Conservation (phyloP, 2,113 vertebrate genomes). For the Cathartes aura region DNA sequence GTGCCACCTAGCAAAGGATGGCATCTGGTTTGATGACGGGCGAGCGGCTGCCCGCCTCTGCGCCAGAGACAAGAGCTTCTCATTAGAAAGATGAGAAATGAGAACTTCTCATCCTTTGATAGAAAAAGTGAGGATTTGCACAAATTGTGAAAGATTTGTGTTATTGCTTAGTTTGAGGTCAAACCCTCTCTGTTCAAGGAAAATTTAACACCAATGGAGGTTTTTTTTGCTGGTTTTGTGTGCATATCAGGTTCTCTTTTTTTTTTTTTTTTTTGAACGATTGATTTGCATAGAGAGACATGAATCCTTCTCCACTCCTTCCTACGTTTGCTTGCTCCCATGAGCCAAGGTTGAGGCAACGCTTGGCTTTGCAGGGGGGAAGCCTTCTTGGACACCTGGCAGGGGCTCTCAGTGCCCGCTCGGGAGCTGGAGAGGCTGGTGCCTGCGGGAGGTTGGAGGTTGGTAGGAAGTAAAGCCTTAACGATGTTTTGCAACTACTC, state of each 20-base stretch:
- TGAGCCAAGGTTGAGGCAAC: not conserved
- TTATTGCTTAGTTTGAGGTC: not conserved
- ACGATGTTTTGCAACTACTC: not conserved
- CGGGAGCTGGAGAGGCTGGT: rapidly evolving
- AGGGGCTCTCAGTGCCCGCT: rapidly evolving
- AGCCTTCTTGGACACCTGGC: not conserved
- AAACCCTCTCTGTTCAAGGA: not conserved
- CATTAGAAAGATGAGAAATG: not conserved
- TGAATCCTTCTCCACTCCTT: not conserved
- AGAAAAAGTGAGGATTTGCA: not conserved
- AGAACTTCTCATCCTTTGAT: not conserved
- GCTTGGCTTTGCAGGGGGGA: rapidly evolving
- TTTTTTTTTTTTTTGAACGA: not conserved
- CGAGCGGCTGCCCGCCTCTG: rapidly evolving
- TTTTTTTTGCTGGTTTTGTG: not conserved
- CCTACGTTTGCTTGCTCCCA: rapidly evolving
- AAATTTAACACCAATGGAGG: not conserved
- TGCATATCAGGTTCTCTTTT: too few species aligned
- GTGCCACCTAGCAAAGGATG: not conserved
- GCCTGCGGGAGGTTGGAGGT: not conserved
- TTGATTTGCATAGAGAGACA: not conserved
- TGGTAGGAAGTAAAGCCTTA: not conserved
- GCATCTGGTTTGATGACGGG: not conserved
- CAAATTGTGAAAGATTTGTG: rapidly evolving
- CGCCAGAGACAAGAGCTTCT: not conserved